Base-by-base conservation (phyloP, 2,797 vertebrate genomes). In the Falco cherrug region DNA sequence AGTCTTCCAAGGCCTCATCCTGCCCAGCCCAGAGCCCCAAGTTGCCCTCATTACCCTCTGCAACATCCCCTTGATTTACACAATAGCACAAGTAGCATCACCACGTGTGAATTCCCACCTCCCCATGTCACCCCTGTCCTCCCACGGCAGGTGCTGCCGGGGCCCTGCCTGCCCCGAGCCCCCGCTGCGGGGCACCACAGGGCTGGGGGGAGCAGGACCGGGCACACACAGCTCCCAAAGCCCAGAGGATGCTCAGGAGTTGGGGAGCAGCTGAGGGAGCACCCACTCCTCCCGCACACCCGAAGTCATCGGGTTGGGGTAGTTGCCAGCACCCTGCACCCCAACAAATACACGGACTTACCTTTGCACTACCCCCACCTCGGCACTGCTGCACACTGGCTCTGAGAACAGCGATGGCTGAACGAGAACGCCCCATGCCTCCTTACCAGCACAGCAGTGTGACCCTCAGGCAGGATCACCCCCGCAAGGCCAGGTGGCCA, bases 111-210 rank as follows among this genome's bases (percentile, higher is more conserved):
- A 16, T 56, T 60, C 51, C 45, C 13, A 10, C 31, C 59, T 43
- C 41, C 57, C 11, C 4, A 2, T 0, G 5, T 50, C 76, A 68
- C 16, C 35, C 8, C 17, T n/a, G 0, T 47, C 13, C 77, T 83
- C 43, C 37, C 1, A 3, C 77, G 77, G 82, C 37, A 17, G 90
- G 28, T 1, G 1, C 80, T 54, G 82, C 73, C 75, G 81, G 47
- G 29, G 28, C 22, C 28, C 67, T 67, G 83, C 26, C 43, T 22
- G 33, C 33, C 71, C 69, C 2, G 1, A 51, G 57, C 50, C 48
- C 39, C 50, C 0, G 0, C 48, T n/a, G 61, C 0, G 2, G 33
- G 45, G 45, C 43, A 77, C 0, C 0, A 17, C 0, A 5, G 77
- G 47, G 54, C 71, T 1, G 8, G 45, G n/a, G 39, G n/a, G 25